Evolutionary conservation across 2,888 invertebrate species (phyloP).

Genomic region (Tenthredo notha): DNA sequence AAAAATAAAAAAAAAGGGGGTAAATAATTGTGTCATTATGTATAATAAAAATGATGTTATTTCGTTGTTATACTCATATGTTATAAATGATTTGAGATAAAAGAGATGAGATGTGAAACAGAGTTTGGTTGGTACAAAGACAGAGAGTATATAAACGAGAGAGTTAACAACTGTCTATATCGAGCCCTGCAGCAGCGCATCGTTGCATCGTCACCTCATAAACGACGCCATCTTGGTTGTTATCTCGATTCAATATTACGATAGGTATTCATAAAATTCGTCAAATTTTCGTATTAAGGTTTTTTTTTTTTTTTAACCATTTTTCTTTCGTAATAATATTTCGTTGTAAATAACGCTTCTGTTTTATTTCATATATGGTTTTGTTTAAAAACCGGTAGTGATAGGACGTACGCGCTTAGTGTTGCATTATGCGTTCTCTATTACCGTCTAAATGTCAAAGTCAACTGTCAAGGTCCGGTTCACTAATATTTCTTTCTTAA

Average conservation of each 20-base stretch:
- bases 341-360: background rate
- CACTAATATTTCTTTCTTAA: no score
- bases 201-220: background rate
- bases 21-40: background rate
- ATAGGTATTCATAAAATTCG: background rate
- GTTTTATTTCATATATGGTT: background rate
- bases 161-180: conserved; percentile 12
- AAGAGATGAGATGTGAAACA: background rate
- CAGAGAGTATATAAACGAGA: background rate
- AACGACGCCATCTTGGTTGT: background rate
- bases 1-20: background rate
- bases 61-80: background rate
- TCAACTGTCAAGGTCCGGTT: conserved; percentile 29
- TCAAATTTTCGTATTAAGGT: background rate
- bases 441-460: conserved; percentile 10
- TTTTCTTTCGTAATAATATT: background rate
- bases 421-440: background rate
- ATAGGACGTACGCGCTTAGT: background rate
- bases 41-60: background rate
- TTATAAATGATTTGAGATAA: background rate
- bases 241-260: background rate
- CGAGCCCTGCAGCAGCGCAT: background rate
- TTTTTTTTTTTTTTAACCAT: background rate
- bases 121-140: background rate
- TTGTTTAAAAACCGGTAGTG: background rate